phyloP scores from a whole-genome alignment of 2,797 vertebrate species.

The Paedocypris micromegethes region DNA sequence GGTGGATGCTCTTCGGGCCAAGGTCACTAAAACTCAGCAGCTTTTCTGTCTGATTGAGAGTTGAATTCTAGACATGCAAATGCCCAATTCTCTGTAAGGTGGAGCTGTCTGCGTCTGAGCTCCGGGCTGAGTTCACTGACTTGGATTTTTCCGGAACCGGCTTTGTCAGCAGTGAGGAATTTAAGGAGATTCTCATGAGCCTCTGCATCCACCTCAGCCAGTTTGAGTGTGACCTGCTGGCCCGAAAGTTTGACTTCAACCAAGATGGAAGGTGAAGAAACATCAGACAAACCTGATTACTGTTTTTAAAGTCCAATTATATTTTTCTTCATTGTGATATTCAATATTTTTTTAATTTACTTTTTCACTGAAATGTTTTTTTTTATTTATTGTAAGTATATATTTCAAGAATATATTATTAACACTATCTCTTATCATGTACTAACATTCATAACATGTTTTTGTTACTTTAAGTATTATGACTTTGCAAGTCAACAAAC shows the following conservation, averaged over 20 bases:
- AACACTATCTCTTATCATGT: no score
- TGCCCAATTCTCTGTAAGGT: conserved; percentile 32
- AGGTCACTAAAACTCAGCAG: conserved; percentile 19
- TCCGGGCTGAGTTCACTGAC: conserved; percentile 52
- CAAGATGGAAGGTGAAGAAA: conserved; percentile 43
- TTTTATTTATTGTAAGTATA: no score
- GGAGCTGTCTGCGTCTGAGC: conserved; percentile 47
- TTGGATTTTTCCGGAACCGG: conserved; percentile 49
- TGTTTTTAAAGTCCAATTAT: no score
- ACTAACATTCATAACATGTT: no score
- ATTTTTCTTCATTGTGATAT: no score
- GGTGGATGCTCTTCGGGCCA: conserved; percentile 40
- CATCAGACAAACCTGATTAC: not conserved
- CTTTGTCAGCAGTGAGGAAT: conserved; percentile 51
- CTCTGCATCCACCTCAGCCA: conserved; percentile 48
- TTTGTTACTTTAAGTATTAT: no score
- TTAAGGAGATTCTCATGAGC: conserved; percentile 50
- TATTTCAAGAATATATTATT: no score
- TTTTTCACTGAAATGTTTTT: no score
- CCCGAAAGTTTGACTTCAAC: conserved; percentile 50
- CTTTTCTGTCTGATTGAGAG: not conserved
- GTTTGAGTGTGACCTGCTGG: conserved; percentile 46
- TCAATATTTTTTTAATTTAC: no score
- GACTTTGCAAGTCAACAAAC: no score
- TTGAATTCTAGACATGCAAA: not conserved